phyloP scores from a whole-genome alignment of 2,113 vertebrate genomes.

The Sapajus apella region DNA sequence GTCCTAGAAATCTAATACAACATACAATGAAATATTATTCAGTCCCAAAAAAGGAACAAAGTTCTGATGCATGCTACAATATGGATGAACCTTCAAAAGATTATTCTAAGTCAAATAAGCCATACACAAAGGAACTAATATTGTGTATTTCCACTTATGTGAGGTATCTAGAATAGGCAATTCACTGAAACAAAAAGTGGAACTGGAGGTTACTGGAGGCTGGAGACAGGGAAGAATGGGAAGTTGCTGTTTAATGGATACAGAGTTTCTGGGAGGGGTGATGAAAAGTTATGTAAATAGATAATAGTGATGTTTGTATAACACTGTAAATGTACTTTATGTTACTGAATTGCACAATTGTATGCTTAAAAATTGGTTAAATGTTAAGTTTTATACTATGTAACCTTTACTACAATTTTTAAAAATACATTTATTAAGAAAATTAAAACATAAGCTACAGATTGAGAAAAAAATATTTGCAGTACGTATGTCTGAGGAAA shows the following conservation, averaged over 20 bases:
- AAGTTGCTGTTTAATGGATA: neutral
- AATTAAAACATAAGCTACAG: neutral
- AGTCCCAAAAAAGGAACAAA: neutral
- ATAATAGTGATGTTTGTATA: neutral
- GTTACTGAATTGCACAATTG: neutral
- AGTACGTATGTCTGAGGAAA: neutral
- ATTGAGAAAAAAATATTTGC: neutral
- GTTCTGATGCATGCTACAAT: neutral
- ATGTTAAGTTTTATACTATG: neutral
- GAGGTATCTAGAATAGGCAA: neutral
- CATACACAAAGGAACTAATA: neutral
- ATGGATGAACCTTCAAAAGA: neutral
- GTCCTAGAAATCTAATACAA: too few relatives aligned
- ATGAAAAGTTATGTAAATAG: neutral
- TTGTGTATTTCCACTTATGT: neutral
- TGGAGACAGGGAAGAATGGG: neutral
- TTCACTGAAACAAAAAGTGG: neutral
- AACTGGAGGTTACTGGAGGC: neutral
- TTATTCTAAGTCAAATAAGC: neutral
- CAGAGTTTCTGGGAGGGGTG: neutral
- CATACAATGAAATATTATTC: neutral
- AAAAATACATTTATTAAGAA: neutral
- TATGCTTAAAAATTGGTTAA: neutral
- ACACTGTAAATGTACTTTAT: neutral
- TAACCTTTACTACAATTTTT: neutral